phyloP scores from a whole-genome alignment of 2,888 invertebrate species.

The Synanthedon vespiformis region DNA sequence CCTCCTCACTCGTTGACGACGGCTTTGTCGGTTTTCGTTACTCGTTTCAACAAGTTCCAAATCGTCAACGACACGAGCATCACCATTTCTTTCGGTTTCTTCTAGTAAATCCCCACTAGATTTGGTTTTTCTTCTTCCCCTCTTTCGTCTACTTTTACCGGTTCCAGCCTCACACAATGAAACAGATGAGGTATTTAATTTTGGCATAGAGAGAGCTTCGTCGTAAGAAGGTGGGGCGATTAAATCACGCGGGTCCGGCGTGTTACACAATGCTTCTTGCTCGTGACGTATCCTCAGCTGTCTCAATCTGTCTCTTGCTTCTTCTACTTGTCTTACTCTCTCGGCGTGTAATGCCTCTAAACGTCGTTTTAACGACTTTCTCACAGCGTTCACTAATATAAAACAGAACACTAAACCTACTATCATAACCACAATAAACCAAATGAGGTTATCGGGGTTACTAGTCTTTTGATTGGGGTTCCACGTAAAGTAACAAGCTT shows the following conservation, averaged over 20 bases:
- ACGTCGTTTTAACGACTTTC: conserved; percentile 67
- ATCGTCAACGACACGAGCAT: conserved; percentile 39
- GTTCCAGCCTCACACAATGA: conserved; percentile 62
- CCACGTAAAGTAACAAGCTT: conserved; percentile 76
- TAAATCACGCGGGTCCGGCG: conserved; percentile 77
- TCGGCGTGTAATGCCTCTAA: conserved; percentile 61
- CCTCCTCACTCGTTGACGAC: conserved; percentile 36
- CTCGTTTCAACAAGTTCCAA: conserved; percentile 35
- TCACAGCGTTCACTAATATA: conserved; percentile 64
- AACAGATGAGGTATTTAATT: conserved; percentile 72
- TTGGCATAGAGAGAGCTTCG: conserved; percentile 82
- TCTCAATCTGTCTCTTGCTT: conserved; percentile 69
- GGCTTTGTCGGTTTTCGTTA: conserved; percentile 24
- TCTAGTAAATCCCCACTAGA: conserved; percentile 63
- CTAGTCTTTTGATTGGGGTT: conserved; percentile 45
- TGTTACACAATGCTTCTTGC: conserved; percentile 69
- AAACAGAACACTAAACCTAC: conserved; percentile 65
- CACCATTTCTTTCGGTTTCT: conserved; percentile 56
- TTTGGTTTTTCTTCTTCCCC: conserved; percentile 60
- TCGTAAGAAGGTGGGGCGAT: conserved; percentile 81
- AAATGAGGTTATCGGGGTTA: conserved; percentile 66
- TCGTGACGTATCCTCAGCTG: conserved; percentile 63
- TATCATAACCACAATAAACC: conserved; percentile 70
- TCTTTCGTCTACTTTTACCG: conserved; percentile 45
- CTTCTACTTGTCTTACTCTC: conserved; percentile 66